A percentile compares a stretch with the other conserved stretches of the same genome.
Evolutionary conservation across 2,113 vertebrate species (phyloP).

Genomic region (Porphyrio hochstetteri): DNA sequence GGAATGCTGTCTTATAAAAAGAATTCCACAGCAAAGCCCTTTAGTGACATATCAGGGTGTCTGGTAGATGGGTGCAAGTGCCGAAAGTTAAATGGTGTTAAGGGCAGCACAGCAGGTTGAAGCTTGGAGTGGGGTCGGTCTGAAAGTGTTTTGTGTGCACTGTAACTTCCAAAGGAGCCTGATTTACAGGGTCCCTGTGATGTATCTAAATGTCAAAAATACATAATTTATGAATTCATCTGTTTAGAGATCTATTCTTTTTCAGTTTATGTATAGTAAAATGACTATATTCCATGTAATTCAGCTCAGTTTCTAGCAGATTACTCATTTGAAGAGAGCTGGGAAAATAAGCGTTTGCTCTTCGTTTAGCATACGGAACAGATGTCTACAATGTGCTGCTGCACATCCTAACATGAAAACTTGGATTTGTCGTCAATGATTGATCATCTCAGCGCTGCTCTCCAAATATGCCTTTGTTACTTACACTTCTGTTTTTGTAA

Average conservation of each 20-base stretch:
- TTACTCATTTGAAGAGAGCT: not conserved
- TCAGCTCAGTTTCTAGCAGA: not conserved
- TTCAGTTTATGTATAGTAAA: not conserved
- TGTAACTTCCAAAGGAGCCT: not conserved
- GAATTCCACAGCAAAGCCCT: not conserved
- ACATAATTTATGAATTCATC: not conserved
- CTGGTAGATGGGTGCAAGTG: not conserved
- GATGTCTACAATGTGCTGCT: conserved; percentile 2
- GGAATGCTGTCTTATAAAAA: not conserved
- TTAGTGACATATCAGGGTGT: not conserved
- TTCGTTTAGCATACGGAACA: conserved; percentile 7
- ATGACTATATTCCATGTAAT: not conserved
- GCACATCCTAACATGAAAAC: conserved; percentile 17
- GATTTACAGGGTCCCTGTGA: not conserved
- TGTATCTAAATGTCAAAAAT: not conserved
- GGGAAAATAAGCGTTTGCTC: not conserved
- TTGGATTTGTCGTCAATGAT: conserved; percentile 39
- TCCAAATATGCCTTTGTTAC: not conserved
- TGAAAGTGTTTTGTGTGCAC: not conserved
- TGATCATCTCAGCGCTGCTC: not conserved
- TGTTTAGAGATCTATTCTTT: not conserved
- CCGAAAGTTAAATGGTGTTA: not conserved
- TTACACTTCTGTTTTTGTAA: not conserved
- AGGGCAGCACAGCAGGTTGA: rapidly evolving
- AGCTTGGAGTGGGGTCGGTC: not conserved